Conservation (phyloP, 2,888 invertebrate species). For the Cheilosia pagana region DNA sequence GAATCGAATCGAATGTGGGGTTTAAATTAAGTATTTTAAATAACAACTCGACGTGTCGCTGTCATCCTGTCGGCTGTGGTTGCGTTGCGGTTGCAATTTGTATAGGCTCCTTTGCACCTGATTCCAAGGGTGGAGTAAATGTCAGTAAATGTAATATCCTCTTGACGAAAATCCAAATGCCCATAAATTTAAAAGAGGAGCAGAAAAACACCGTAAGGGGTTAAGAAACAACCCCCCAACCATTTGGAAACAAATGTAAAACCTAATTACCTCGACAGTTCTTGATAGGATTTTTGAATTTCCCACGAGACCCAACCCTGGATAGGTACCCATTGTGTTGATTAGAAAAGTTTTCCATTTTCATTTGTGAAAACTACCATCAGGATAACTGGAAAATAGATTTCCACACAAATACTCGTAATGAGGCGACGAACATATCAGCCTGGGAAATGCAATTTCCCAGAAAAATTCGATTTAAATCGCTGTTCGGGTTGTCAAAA, state of each 20-base stretch:
- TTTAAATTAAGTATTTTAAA: constrained; percentile 69
- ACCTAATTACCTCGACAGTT: constrained; percentile 38
- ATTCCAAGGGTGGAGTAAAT: no score
- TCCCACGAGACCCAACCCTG: constrained; percentile 50
- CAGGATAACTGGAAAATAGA: background rate
- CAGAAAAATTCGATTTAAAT: constrained; percentile 70
- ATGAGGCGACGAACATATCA: background rate
- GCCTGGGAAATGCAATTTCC: constrained; percentile 62
- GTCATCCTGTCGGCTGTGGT: background rate
- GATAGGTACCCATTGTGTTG: constrained; percentile 30
- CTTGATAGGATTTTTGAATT: constrained; percentile 41
- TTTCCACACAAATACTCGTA: background rate
- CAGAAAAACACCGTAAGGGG: background rate
- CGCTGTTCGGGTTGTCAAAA: constrained; percentile 67
- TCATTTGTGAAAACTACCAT: constrained; percentile 19
- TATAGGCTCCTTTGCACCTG: constrained; percentile 20
- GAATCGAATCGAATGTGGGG: constrained; percentile 43
- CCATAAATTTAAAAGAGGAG: background rate
- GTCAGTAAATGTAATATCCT: no score
- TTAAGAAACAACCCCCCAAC: constrained; percentile 15
- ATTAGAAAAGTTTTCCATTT: constrained; percentile 64
- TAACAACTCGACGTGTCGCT: constrained; percentile 23
- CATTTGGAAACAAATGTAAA: constrained; percentile 7
- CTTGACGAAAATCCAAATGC: no score
- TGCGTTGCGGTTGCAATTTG: background rate